Conservation (phyloP, 2,888 invertebrate species). For the Dioctria linearis region DNA sequence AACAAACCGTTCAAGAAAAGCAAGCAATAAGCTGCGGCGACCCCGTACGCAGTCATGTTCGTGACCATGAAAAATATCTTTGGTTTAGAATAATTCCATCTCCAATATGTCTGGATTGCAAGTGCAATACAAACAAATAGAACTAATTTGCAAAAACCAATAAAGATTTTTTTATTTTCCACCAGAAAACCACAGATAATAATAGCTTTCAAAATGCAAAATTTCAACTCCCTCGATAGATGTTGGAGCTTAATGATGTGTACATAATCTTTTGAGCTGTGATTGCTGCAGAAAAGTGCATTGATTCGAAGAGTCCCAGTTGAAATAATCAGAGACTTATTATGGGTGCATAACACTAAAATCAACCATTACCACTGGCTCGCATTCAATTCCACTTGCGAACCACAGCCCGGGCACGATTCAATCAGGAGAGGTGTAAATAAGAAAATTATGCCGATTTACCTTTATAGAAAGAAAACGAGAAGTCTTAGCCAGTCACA, state of each 20-base stretch:
- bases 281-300: constrained; percentile 30
- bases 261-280: constrained; percentile 32
- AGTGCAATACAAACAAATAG: constrained; percentile 11
- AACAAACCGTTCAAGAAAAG: too few species aligned
- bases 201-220: constrained; percentile 1
- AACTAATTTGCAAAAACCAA: constrained; percentile 44
- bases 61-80: constrained; percentile 17
- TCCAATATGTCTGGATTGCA: not conserved
- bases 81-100: constrained; percentile 21
- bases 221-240: constrained; percentile 4
- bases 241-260: constrained; percentile 33
- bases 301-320: constrained; percentile 3
- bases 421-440: constrained; percentile 51
- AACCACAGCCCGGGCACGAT: constrained; percentile 27
- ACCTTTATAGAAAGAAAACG: constrained; percentile 20
- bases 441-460: constrained; percentile 48
- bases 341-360: not conserved
- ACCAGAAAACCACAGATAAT: constrained; percentile 14
- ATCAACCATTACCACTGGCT: constrained; percentile 7
- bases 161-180: constrained; percentile 1
- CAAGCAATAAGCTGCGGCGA: too few species aligned
- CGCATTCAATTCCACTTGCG: constrained; percentile 23
- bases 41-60: not conserved
- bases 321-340: constrained; percentile 15
- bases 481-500: not conserved